A percentile compares a stretch with the other conserved stretches of the same genome.
Evolutionary conservation across 2,113 vertebrate genomes (phyloP).

Genomic region (Leptodactylus fuscus): DNA sequence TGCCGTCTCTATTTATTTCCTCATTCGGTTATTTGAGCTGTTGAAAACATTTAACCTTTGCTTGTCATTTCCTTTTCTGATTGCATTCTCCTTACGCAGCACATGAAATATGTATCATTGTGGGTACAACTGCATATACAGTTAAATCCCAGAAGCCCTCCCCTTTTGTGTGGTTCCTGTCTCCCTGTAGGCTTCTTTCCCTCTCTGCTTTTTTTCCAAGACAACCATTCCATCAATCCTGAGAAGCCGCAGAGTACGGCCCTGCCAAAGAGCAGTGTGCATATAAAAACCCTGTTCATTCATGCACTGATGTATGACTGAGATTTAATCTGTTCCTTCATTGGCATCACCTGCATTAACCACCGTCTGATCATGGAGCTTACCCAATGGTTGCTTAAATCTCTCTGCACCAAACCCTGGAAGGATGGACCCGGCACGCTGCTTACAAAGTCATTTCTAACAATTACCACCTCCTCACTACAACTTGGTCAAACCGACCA

Average conservation of each 20-base stretch:
- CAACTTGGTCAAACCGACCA: constrained; percentile 16
- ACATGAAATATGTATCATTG: constrained; percentile 8
- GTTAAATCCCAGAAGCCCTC: constrained; percentile 56
- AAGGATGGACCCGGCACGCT: constrained; percentile 45
- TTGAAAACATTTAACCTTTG: not conserved
- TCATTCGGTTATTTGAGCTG: not conserved
- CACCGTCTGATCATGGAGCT: constrained; percentile 55
- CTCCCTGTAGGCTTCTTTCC: constrained; percentile 36
- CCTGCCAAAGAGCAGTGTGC: constrained; percentile 54
- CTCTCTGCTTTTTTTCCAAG: constrained; percentile 50
- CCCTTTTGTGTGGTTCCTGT: constrained; percentile 26
- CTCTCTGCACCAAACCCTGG: constrained; percentile 35
- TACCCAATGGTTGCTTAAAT: constrained; percentile 45
- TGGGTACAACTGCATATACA: not conserved
- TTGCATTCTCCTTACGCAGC: not conserved
- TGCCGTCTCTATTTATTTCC: not conserved
- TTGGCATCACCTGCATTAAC: constrained; percentile 55
- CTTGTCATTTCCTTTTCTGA: not conserved
- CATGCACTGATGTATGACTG: constrained; percentile 56
- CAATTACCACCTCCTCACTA: constrained; percentile 32
- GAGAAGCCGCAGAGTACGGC: constrained; percentile 46
- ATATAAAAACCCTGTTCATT: constrained; percentile 57
- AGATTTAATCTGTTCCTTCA: constrained; percentile 51
- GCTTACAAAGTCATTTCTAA: constrained; percentile 43
- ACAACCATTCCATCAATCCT: constrained; percentile 58